Conservation (phyloP, 2,888 invertebrate species). For the Conomelus anceps region DNA sequence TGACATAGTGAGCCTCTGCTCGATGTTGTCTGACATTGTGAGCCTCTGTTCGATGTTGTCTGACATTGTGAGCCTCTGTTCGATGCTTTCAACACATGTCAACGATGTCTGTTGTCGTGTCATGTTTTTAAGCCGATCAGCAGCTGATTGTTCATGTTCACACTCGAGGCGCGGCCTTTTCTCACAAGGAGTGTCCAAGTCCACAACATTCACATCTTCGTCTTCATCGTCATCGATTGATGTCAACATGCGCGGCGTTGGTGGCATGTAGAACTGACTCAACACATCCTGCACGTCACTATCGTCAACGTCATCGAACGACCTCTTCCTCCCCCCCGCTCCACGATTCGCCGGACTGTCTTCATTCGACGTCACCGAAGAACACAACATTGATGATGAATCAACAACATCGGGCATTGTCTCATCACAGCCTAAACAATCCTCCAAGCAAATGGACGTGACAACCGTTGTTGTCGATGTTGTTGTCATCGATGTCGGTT, state of each 20-base stretch:
- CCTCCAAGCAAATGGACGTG: constrained; percentile 16
- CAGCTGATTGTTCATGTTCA: constrained; percentile 26
- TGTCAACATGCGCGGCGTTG: constrained; percentile 59
- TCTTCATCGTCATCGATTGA: constrained; percentile 58
- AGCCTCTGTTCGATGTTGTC: constrained; percentile 2
- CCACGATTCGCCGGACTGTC: constrained; percentile 15
- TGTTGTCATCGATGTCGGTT: neutral
- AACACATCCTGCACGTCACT: constrained; percentile 62
- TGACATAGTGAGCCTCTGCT: neutral
- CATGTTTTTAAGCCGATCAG: constrained; percentile 30
- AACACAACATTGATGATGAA: neutral
- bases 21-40: neutral
- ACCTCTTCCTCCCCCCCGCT: constrained; percentile 41
- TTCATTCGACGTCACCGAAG: constrained; percentile 22
- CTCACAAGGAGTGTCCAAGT: constrained; percentile 39
- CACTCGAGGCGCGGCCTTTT: constrained; percentile 30
- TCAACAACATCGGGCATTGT: constrained; percentile 37
- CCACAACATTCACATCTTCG: constrained; percentile 43
- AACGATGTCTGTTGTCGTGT: neutral
- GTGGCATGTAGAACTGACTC: constrained; percentile 63
- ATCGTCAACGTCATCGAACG: constrained; percentile 56
- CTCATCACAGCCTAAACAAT: constrained; percentile 32
- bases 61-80: neutral
- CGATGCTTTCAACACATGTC: neutral
- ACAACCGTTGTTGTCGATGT: constrained; percentile 24